A percentile compares a stretch with the other conserved stretches of the same genome.
phyloP scores from a whole-genome alignment of 2,113 vertebrate species.

The Solea solea region DNA sequence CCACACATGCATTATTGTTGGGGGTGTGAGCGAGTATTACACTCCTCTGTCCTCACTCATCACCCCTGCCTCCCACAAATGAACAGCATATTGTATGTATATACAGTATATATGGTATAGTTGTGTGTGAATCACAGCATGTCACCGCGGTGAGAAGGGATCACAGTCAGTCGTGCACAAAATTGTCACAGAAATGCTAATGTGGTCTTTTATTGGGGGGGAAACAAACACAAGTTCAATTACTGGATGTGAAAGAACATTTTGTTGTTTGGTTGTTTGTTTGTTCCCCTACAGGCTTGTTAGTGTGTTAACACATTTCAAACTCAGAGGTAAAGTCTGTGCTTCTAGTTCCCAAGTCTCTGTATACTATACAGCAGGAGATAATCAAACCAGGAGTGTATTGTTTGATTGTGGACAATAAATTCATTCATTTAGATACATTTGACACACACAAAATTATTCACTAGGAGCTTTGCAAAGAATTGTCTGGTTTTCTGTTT shows the following conservation, averaged over 20 bases:
- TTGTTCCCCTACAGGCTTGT: neutral
- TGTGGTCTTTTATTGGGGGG: neutral
- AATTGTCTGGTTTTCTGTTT: too few species aligned
- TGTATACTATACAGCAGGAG: neutral
- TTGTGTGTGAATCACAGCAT: neutral
- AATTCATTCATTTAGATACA: too few species aligned
- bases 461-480: too few species aligned
- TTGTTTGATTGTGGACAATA: too few species aligned
- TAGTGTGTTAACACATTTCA: neutral
- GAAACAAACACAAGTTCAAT: neutral
- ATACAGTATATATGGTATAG: neutral
- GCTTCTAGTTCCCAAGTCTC: neutral
- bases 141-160: neutral
- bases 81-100: neutral
- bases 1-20: conserved; percentile 67
- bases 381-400: too few species aligned
- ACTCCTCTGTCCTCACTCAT: conserved; percentile 20
- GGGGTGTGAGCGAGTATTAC: conserved; percentile 18
- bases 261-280: neutral
- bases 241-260: neutral
- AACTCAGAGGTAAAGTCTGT: neutral
- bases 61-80: neutral
- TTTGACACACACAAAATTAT: too few species aligned
- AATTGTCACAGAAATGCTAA: neutral
- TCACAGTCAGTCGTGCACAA: neutral